Percentiles rank a stretch among this genome's conserved stretches.
phyloP scores from a whole-genome alignment of 2,113 vertebrate genomes.

The Oncorhynchus gorbuscha region DNA sequence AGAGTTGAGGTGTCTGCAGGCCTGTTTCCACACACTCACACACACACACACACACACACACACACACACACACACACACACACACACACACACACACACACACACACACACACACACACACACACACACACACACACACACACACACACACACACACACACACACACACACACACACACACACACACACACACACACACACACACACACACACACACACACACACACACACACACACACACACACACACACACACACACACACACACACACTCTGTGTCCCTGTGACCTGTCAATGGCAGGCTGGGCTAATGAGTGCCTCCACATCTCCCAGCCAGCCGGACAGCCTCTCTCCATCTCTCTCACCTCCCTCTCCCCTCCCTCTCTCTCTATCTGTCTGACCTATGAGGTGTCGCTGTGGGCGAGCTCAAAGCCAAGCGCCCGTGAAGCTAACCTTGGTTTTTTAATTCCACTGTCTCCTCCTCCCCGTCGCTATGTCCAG shows the following conservation, averaged over 20 bases:
- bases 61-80: too few species aligned
- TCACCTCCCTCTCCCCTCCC: background rate
- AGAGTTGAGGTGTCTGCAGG: background rate
- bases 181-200: too few species aligned
- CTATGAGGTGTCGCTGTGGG: constrained; percentile 10
- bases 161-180: background rate
- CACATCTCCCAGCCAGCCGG: background rate
- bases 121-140: too few species aligned
- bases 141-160: background rate
- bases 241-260: too few species aligned
- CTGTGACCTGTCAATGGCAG: constrained; percentile 2
- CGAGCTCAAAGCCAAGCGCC: background rate
- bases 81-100: too few species aligned
- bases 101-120: too few species aligned
- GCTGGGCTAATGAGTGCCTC: constrained; percentile 12
- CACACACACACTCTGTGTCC: background rate
- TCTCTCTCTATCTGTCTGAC: background rate
- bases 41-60: background rate
- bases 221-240: too few species aligned
- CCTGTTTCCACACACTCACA: background rate
- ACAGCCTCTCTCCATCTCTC: too few species aligned
- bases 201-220: too few species aligned
- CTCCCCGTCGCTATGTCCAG: too few species aligned
- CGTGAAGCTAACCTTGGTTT: constrained; percentile 12
- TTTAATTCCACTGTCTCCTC: background rate